These are phyloP conservation scores for Ariopsis seemanni DNA, from an alignment of 2,113 vertebrate genomes.

Conservation along the genomic window DNA sequence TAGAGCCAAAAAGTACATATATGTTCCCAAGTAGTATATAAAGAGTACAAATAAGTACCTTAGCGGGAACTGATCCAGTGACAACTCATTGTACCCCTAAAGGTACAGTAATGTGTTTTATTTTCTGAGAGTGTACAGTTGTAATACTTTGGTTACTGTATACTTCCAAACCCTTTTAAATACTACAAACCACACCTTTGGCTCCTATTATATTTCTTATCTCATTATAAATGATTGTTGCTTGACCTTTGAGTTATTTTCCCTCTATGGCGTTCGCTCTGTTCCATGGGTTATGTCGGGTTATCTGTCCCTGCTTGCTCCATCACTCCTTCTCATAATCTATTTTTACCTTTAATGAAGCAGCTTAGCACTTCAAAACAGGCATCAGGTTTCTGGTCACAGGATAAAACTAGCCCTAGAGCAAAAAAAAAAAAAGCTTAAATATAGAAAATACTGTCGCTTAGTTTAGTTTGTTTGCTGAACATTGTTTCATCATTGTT, in stretches of 20 bases:
- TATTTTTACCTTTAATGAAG: neutral
- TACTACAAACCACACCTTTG: neutral
- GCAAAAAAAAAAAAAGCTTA: neutral
- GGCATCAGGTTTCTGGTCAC: conserved; percentile 13
- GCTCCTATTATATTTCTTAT: neutral
- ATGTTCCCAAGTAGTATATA: no score
- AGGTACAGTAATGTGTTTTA: no score
- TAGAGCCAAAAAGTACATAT: no score
- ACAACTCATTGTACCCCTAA: neutral
- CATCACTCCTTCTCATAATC: neutral
- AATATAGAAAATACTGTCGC: neutral
- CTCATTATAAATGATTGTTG: neutral
- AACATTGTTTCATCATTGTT: neutral
- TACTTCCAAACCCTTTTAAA: neutral
- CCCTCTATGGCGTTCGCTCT: neutral
- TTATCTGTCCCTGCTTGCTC: neutral
- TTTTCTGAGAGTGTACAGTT: neutral
- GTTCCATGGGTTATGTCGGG: neutral
- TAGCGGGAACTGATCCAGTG: no score
- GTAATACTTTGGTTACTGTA: neutral
- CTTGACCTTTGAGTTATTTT: conserved; percentile 1
- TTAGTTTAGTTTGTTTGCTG: no score
- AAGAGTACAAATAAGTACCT: no score
- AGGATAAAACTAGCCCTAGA: neutral
- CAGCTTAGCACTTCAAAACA: neutral